phyloP scores from a whole-genome alignment of 1,140 invertebrate genomes.

The Drosophila arizonae region DNA sequence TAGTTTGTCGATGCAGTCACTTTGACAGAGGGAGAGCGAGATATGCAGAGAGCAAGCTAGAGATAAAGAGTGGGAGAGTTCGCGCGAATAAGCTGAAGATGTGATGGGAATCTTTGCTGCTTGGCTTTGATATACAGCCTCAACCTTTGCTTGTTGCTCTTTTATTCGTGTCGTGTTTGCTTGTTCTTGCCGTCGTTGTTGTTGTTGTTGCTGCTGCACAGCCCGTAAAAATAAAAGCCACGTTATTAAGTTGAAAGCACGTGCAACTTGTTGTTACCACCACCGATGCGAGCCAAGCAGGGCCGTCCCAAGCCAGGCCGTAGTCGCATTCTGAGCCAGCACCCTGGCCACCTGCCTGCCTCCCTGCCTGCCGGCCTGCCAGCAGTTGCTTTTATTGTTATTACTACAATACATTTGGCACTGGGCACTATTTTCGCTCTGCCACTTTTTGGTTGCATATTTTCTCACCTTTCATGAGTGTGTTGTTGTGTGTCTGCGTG shows the following conservation, averaged over 20 bases:
- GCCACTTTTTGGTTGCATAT: conserved; percentile 62
- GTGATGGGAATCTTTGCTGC: conserved; percentile 28
- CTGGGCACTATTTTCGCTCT: conserved; percentile 72
- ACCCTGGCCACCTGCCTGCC: conserved; percentile 15
- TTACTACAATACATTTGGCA: conserved; percentile 80
- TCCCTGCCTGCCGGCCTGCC: conserved; percentile 40
- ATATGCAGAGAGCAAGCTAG: background rate
- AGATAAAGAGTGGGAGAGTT: conserved; percentile 10
- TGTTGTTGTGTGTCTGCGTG: conserved; percentile 17
- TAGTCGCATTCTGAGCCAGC: conserved; percentile 7
- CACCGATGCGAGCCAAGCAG: conserved; percentile 15
- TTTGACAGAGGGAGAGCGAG: conserved; percentile 41
- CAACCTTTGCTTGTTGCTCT: conserved; percentile 51
- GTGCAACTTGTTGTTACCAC: conserved; percentile 77
- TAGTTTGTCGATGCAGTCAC: conserved; percentile 72
- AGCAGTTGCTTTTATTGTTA: conserved; percentile 78
- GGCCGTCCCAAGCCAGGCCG: background rate
- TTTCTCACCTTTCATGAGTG: conserved; percentile 64
- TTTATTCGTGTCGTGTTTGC: conserved; percentile 24
- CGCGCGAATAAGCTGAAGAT: conserved; percentile 19
- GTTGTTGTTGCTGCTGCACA: conserved; percentile 31
- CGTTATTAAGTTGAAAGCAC: conserved; percentile 81
- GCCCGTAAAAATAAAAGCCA: conserved; percentile 80
- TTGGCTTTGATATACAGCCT: conserved; percentile 57
- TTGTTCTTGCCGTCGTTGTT: background rate